Evolutionary conservation across 2,888 invertebrate genomes (phyloP).

Genomic region (Periphyllus acericola): DNA sequence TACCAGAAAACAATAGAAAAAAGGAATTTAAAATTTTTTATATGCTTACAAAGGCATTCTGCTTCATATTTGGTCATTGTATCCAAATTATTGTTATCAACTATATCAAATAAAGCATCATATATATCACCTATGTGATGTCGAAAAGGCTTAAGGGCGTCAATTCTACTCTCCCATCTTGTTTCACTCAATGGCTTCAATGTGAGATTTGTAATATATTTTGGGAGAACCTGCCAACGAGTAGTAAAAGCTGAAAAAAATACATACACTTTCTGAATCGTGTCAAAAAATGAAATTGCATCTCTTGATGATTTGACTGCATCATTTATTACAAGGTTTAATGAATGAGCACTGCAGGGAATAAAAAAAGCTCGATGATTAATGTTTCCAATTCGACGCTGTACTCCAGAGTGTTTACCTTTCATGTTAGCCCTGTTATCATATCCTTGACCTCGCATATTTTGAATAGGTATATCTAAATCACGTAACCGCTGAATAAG

Average conservation of each 20-base stretch:
- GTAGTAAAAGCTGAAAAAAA: conserved; percentile 38
- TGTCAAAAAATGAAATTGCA: conserved; percentile 37
- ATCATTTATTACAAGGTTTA: conserved; percentile 40
- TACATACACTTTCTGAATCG: conserved; percentile 40
- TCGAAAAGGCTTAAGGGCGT: no score
- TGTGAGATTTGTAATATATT: conserved; percentile 30
- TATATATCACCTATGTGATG: background rate
- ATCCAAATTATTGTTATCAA: conserved; percentile 1
- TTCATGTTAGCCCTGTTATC: no score
- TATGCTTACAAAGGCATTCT: conserved; percentile 8
- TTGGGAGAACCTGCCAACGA: conserved; percentile 16
- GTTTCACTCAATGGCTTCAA: conserved; percentile 22
- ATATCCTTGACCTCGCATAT: no score
- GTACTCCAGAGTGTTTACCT: conserved; percentile 34
- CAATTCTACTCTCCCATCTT: conserved; percentile 16
- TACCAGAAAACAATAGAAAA: no score
- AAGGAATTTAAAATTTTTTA: conserved; percentile 33
- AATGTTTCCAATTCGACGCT: conserved; percentile 34
- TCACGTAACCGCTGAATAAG: conserved; percentile 8
- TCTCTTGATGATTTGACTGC: conserved; percentile 45
- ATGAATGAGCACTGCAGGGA: conserved; percentile 37
- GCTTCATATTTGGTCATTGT: no score
- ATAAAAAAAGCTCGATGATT: conserved; percentile 41
- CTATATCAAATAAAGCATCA: background rate
- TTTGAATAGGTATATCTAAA: no score